Evolutionary conservation across 2,888 invertebrate genomes (phyloP).

Genomic region (Ormyrus nitidulus): DNA sequence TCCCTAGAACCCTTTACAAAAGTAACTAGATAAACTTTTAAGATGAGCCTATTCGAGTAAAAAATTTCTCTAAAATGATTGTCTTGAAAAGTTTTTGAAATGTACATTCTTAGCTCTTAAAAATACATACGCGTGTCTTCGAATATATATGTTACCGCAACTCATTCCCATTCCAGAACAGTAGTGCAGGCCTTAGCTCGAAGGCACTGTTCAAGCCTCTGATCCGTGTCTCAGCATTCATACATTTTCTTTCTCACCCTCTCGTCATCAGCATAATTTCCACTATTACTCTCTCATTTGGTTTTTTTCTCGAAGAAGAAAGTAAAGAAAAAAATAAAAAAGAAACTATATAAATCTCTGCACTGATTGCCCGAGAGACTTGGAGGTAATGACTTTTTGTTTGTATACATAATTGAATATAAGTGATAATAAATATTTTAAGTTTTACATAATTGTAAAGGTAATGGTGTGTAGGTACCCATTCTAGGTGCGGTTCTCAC

Average conservation of each 20-base stretch:
- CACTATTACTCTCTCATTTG: neutral
- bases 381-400: neutral
- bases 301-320: neutral
- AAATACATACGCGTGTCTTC: no score
- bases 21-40: no score
- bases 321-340: neutral
- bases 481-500: conserved; percentile 73
- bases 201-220: neutral
- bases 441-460: conserved; percentile 63
- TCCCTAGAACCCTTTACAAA: no score
- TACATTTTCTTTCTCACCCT: neutral
- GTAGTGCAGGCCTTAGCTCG: no score
- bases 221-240: neutral
- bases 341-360: conserved; percentile 9
- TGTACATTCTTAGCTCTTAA: no score
- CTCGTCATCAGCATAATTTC: neutral
- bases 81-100: no score
- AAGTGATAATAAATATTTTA: conserved; percentile 53
- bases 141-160: no score
- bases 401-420: neutral
- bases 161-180: no score
- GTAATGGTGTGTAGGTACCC: conserved; percentile 70
- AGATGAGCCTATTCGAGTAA: no score
- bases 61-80: no score
- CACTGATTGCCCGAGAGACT: no score